phyloP scores from a whole-genome alignment of 2,113 vertebrate genomes.

The Montifringilla adamsi region DNA sequence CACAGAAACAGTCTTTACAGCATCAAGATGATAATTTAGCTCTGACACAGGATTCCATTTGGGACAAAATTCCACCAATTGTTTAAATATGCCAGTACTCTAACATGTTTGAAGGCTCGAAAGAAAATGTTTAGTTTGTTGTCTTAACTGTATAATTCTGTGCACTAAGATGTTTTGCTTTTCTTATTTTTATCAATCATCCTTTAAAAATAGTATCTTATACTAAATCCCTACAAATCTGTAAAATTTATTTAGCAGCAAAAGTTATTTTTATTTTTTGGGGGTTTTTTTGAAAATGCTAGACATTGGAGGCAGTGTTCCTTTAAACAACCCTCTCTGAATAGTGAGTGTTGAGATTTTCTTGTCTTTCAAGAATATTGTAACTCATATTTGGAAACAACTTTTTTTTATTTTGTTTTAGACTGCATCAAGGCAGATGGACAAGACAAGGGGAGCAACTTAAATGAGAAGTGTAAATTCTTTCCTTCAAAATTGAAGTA shows the following conservation, averaged over 20 bases:
- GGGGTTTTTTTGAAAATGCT: background rate
- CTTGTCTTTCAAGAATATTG: conserved; percentile 43
- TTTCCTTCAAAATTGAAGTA: conserved; percentile 62
- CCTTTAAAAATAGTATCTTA: background rate
- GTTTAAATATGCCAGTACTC: background rate
- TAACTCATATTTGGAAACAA: conserved; percentile 24
- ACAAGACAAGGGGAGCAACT: conserved; percentile 9
- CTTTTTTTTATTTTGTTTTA: background rate
- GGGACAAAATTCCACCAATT: background rate
- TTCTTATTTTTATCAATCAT: background rate
- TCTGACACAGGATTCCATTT: background rate
- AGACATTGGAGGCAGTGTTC: background rate
- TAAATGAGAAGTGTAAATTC: conserved; percentile 52
- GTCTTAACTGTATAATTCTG: background rate
- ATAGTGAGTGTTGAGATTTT: conserved; percentile 6
- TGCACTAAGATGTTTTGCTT: background rate
- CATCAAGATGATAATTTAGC: background rate
- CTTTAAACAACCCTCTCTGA: background rate
- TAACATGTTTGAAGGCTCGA: background rate
- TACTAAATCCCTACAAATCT: background rate
- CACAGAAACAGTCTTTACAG: background rate
- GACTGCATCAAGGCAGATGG: background rate
- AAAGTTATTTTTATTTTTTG: background rate
- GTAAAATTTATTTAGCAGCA: background rate
- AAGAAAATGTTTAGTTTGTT: background rate